Conservation (phyloP, 2,888 invertebrate genomes). For the Ephialtes manifestator region DNA sequence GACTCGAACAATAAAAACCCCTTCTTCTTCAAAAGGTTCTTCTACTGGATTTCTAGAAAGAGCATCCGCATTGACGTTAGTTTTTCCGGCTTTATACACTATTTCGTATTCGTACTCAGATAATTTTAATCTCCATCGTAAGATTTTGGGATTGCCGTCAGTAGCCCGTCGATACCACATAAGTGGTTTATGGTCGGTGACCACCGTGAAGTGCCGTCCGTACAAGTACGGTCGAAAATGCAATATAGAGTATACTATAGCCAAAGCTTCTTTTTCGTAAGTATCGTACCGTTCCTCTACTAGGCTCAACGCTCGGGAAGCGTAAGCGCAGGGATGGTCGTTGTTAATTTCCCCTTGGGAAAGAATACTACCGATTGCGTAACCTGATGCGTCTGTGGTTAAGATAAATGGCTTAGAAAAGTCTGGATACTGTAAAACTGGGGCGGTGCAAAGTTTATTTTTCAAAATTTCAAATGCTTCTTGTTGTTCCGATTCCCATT, state of each 20-base stretch:
- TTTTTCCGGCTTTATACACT: background rate
- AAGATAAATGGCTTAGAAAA: too few relatives aligned
- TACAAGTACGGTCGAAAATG: background rate
- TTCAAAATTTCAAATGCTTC: background rate
- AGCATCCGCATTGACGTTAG: too few relatives aligned
- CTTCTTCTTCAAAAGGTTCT: too few relatives aligned
- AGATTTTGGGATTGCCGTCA: background rate
- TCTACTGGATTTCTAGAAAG: too few relatives aligned
- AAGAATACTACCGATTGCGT: background rate
- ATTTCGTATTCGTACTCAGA: background rate
- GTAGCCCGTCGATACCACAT: background rate
- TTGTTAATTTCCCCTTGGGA: background rate
- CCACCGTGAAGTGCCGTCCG: background rate
- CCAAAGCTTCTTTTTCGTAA: too few relatives aligned
- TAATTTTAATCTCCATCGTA: background rate
- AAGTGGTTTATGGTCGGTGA: background rate
- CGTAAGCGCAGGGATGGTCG: constrained; percentile 2
- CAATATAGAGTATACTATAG: too few relatives aligned
- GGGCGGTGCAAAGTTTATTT: background rate
- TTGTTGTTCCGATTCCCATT: background rate
- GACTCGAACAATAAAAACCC: too few relatives aligned
- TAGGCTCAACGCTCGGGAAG: background rate
- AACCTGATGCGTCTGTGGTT: background rate
- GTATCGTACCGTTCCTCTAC: background rate
- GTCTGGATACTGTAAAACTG: too few relatives aligned